Evolutionary conservation across 2,797 vertebrate genomes (phyloP).

Genomic region (Ceyx erithaca): DNA sequence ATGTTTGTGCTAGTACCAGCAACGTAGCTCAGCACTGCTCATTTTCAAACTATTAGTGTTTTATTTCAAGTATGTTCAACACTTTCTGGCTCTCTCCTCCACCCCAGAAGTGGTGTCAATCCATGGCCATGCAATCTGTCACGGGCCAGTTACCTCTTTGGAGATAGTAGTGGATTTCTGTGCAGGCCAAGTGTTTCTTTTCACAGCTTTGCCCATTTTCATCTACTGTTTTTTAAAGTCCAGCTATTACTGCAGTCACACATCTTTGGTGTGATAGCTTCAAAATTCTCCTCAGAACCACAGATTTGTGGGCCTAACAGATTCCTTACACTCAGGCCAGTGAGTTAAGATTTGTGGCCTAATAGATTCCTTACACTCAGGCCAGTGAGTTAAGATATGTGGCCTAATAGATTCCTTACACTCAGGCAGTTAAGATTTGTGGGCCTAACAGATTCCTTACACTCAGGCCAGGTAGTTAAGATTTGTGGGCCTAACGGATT

Average conservation of each 20-base stretch:
- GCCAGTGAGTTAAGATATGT: no score
- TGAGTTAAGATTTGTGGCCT: background rate
- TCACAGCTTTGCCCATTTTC: background rate
- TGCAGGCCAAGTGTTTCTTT: background rate
- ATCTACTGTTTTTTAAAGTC: background rate
- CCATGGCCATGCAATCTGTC: background rate
- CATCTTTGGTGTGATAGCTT: background rate
- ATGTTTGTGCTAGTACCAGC: background rate
- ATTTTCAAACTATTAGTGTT: background rate
- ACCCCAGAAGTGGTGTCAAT: background rate
- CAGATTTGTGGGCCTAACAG: background rate
- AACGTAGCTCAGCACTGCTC: background rate
- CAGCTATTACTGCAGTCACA: background rate
- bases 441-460: background rate
- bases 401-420: no score
- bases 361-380: no score
- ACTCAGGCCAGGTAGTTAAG: background rate
- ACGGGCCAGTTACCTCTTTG: background rate
- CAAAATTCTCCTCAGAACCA: background rate
- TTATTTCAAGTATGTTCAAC: background rate
- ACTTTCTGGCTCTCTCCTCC: background rate
- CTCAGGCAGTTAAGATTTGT: background rate
- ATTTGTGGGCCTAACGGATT: no score
- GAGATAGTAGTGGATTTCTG: background rate
- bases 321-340: background rate